Evolutionary conservation across 2,113 vertebrate species (phyloP).

Genomic region (Oceanites oceanicus): DNA sequence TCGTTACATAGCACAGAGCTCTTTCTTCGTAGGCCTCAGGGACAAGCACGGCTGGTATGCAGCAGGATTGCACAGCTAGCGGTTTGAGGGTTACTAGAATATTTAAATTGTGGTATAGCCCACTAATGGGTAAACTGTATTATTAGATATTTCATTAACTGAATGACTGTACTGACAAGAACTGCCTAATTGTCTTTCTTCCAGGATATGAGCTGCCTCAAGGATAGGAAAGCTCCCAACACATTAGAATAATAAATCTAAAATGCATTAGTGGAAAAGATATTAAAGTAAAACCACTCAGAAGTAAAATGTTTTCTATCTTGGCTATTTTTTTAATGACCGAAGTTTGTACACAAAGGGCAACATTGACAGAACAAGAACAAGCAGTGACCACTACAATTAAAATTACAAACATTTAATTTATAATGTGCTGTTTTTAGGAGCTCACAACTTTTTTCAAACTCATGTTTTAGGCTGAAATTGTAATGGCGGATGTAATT

Average conservation of each 20-base stretch:
- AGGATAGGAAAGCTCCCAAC: background rate
- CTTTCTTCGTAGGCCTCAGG: fast-evolving
- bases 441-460: background rate
- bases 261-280: background rate
- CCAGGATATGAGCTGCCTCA: background rate
- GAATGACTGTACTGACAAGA: background rate
- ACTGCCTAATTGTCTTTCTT: background rate
- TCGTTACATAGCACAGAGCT: background rate
- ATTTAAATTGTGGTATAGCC: background rate
- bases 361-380: background rate
- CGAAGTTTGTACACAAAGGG: background rate
- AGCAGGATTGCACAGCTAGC: background rate
- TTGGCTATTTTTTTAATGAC: background rate
- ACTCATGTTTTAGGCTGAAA: background rate
- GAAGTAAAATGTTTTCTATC: background rate
- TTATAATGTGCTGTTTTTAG: background rate
- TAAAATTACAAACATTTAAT: background rate
- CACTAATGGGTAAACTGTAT: background rate
- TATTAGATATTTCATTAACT: conserved; percentile 17
- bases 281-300: background rate
- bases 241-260: background rate
- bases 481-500: background rate
- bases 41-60: background rate
- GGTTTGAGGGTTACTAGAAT: background rate
- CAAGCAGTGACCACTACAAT: background rate